Evolutionary conservation across 2,797 vertebrate genomes (phyloP).

Genomic region (Loriculus beryllinus): DNA sequence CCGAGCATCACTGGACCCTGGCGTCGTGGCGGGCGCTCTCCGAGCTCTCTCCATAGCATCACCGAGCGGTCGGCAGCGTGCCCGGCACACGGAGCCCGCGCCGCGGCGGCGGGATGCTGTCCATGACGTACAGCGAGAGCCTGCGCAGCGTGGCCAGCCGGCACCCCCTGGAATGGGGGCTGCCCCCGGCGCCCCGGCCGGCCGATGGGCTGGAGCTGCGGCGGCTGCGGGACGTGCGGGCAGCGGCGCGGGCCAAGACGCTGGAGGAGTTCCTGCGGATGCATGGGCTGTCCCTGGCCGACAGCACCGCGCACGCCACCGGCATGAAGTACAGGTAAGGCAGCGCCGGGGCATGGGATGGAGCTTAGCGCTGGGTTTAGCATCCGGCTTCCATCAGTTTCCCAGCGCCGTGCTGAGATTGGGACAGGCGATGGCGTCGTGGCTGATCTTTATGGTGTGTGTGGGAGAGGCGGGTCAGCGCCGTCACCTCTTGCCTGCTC

Average conservation of each 20-base stretch:
- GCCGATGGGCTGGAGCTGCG: slow-evolving; percentile 87
- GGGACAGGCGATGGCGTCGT: not conserved
- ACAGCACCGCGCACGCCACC: slow-evolving; percentile 88
- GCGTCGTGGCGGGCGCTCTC: not conserved
- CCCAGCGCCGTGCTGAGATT: rapidly evolving
- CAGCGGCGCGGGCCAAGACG: slow-evolving; percentile 89
- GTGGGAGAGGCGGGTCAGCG: not conserved
- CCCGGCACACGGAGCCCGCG: slow-evolving; percentile 80
- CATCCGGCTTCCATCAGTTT: not conserved
- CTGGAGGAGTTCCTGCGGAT: slow-evolving; percentile 97
- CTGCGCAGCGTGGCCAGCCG: slow-evolving; percentile 92
- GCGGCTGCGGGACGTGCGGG: slow-evolving; percentile 88
- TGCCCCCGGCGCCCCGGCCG: slow-evolving; percentile 82
- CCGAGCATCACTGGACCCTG: not conserved
- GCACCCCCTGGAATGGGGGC: slow-evolving; percentile 92
- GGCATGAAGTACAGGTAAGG: slow-evolving; percentile 99
- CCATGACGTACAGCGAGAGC: slow-evolving; percentile 97
- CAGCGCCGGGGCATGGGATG: not conserved
- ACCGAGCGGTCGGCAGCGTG: not conserved
- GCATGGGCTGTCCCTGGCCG: slow-evolving; percentile 91
- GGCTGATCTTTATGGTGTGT: not conserved
- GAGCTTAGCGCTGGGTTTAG: not conserved
- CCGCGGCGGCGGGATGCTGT: slow-evolving; percentile 89
- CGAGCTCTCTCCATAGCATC: slow-evolving; percentile 11
- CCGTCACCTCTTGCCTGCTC: not conserved